A percentile compares a stretch with the other conserved stretches of the same genome.
These are phyloP conservation scores for Nephrotoma guestfalica DNA, from an alignment of 2,888 invertebrate genomes.

Conservation along the genomic window DNA sequence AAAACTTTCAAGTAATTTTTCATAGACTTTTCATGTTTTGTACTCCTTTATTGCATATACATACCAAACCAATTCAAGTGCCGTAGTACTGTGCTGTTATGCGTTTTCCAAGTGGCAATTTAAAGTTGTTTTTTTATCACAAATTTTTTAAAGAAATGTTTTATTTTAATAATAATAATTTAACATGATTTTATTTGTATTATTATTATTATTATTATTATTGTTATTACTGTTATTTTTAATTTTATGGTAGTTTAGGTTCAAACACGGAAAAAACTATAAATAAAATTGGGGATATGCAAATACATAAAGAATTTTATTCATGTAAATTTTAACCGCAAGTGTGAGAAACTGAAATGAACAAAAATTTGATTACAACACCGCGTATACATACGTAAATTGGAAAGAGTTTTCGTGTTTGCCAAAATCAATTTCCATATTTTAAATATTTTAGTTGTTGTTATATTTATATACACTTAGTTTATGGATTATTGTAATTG, in stretches of 20 bases:
- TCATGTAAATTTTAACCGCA: not conserved
- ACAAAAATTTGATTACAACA: not conserved
- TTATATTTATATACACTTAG: not conserved
- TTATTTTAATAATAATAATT: not conserved
- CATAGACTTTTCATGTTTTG: not conserved
- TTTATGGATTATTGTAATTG: not conserved
- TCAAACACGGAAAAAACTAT: not conserved
- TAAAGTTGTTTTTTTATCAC: not conserved
- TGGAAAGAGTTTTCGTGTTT: not conserved
- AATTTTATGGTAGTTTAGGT: not conserved
- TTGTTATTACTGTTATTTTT: not conserved
- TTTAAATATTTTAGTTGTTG: not conserved
- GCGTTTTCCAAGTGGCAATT: not conserved
- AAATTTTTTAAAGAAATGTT: not conserved
- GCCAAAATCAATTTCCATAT: not conserved
- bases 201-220: not conserved
- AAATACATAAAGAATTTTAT: not conserved
- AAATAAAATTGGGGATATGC: not conserved
- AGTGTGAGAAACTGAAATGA: not conserved
- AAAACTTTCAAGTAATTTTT: not conserved
- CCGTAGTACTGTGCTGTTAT: not conserved
- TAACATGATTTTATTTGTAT: not conserved
- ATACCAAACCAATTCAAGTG: not conserved
- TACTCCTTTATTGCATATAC: not conserved
- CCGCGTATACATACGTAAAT: not conserved